Evolutionary conservation across 2,888 invertebrate species (phyloP), one percentile per base, ranked within the genome.

Genomic region (Hoplodrina blanda): DNA sequence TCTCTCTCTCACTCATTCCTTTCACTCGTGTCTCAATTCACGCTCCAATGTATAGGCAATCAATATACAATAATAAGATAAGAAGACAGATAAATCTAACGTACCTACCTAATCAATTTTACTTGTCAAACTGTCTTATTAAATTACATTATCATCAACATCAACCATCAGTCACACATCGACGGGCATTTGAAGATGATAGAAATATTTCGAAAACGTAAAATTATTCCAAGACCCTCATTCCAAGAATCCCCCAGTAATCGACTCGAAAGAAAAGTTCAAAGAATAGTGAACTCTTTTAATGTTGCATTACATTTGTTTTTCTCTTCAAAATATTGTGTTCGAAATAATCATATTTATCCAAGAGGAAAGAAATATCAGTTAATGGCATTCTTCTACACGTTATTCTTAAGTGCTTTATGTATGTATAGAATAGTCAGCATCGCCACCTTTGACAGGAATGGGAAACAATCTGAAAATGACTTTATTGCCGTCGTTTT

Each of bases 251-350:
- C n/a, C 13, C 2, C 4, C 20, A 52, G 71, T 25, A 63, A 72
- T 33, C 25, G 25, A 10, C 33, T 73, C 2, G 55, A 41, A 7
- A 53, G 49, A 15, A 41, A 71, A 19, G 7, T 71, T 33, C 15
- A 72, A 56, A 17, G 10, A 37, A 46, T 69, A 4, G 37, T 20
- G 30, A 2, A 49, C 17, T 54, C 70, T 8, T 41, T 60, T 13
- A 20, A 69, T 37, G 56, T 52, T 44, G 13, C 44, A 10, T 33
- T 72, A 10, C 15, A 56, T 8, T 49, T 62, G 5, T 72, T 72
- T 37, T 8, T 62, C 20, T 44, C 25, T 52, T 72, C 71, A 33
- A 71, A 71, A n/a, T 73, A 61, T 19, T 44, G 0, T 25, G 17
- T 72, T 1, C 11, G 30, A 19, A 3, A 3, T 41, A 17, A 63